A percentile compares a stretch with the other conserved stretches of the same genome.
phyloP scores from a whole-genome alignment of 2,888 invertebrate genomes.

The Cybosia mesomella region DNA sequence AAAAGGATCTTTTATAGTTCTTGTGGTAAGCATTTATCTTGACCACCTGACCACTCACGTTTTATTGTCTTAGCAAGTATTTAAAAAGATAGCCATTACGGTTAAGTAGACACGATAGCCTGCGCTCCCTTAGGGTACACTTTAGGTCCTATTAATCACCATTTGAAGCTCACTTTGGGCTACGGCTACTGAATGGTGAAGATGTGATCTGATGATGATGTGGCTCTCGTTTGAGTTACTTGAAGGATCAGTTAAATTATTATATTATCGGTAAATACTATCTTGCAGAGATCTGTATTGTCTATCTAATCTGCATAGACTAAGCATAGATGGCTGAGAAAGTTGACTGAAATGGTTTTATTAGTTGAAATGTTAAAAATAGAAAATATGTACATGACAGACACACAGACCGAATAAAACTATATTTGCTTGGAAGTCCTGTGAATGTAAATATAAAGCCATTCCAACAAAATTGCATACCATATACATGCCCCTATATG shows the following conservation, averaged over 20 bases:
- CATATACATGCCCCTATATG: no score
- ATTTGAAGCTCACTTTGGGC: neutral
- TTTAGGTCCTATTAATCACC: neutral
- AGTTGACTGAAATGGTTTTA: neutral
- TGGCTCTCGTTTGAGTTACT: neutral
- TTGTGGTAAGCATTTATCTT: neutral
- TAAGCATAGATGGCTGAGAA: neutral
- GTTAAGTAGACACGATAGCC: neutral
- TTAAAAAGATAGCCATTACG: neutral
- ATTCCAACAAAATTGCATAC: no score
- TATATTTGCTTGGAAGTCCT: no score
- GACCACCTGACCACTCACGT: neutral
- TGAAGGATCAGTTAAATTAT: neutral
- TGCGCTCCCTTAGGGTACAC: neutral
- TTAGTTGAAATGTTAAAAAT: no score
- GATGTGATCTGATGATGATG: neutral
- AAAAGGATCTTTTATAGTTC: neutral
- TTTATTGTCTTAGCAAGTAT: neutral
- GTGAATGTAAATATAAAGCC: no score
- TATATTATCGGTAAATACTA: neutral
- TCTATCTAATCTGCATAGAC: neutral
- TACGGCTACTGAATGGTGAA: neutral
- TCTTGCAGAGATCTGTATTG: neutral
- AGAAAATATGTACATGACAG: no score
- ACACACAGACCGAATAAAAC: no score